Evolutionary conservation across 2,888 invertebrate genomes (phyloP).

Genomic region (Trachelus stipa): DNA sequence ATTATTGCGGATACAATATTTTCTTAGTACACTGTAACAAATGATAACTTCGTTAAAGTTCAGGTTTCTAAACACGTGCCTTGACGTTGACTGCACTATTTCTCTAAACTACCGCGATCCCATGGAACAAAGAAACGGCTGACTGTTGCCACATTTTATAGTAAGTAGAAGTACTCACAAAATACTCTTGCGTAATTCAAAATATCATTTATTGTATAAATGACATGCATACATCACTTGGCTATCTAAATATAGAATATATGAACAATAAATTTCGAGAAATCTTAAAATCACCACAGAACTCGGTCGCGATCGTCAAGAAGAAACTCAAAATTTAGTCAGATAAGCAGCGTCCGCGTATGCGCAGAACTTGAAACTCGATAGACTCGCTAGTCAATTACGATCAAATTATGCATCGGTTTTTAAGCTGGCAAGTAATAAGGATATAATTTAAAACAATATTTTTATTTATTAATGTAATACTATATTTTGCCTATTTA

Average conservation of each 20-base stretch:
- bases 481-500: neutral
- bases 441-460: neutral
- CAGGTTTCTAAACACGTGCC: no score
- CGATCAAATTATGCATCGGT: neutral
- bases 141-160: neutral
- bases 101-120: neutral
- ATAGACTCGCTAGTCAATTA: neutral
- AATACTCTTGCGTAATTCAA: neutral
- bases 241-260: neutral
- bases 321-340: neutral
- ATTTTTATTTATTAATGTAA: neutral
- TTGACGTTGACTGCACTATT: no score
- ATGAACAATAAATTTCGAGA: neutral
- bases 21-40: no score
- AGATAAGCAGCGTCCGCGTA: neutral
- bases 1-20: no score
- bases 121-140: neutral
- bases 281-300: neutral
- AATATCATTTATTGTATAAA: neutral
- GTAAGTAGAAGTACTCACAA: neutral
- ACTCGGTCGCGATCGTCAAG: neutral
- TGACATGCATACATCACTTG: neutral
- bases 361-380: neutral
- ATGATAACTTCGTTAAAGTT: no score
- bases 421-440: neutral